Evolutionary conservation across 2,888 invertebrate species (phyloP).

Genomic region (Callyntrura sp.): DNA sequence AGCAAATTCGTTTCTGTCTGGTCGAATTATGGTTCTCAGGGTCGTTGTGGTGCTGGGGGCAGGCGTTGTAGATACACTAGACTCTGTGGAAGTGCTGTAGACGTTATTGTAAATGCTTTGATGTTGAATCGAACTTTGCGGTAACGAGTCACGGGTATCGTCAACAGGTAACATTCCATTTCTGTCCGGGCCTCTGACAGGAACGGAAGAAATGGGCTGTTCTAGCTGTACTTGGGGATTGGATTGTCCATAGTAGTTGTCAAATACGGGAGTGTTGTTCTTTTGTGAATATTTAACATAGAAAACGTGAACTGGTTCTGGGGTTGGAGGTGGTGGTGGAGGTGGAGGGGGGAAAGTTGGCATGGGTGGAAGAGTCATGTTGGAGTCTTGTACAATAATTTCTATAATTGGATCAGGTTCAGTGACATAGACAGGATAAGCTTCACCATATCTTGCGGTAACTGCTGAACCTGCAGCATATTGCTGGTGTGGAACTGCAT

Average conservation of each 20-base stretch:
- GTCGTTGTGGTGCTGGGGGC: constrained; percentile 35
- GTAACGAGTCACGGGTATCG: constrained; percentile 35
- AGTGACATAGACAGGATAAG: constrained; percentile 80
- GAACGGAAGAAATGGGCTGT: constrained; percentile 80
- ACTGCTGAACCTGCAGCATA: constrained; percentile 6
- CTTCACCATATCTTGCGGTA: constrained; percentile 70
- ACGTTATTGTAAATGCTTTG: constrained; percentile 43
- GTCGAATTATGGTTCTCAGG: constrained; percentile 90
- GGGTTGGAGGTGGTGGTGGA: constrained; percentile 87
- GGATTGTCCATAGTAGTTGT: constrained; percentile 66
- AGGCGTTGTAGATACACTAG: constrained; percentile 20
- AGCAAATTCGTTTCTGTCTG: constrained; percentile 90
- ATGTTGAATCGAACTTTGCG: constrained; percentile 60
- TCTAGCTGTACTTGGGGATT: constrained; percentile 82
- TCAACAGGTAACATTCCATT: constrained; percentile 65
- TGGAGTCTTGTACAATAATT: constrained; percentile 96
- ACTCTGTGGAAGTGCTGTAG: constrained; percentile 43
- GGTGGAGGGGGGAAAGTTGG: constrained; percentile 86
- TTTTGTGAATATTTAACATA: constrained; percentile 93
- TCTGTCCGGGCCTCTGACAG: constrained; percentile 78
- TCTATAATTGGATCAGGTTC: constrained; percentile 93
- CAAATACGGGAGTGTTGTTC: constrained; percentile 89
- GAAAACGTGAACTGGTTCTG: constrained; percentile 95
- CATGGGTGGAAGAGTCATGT: constrained; percentile 91
- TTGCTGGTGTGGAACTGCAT: constrained; percentile 38